Conservation (phyloP, 2,113 vertebrate genomes). For the Morone saxatilis region DNA sequence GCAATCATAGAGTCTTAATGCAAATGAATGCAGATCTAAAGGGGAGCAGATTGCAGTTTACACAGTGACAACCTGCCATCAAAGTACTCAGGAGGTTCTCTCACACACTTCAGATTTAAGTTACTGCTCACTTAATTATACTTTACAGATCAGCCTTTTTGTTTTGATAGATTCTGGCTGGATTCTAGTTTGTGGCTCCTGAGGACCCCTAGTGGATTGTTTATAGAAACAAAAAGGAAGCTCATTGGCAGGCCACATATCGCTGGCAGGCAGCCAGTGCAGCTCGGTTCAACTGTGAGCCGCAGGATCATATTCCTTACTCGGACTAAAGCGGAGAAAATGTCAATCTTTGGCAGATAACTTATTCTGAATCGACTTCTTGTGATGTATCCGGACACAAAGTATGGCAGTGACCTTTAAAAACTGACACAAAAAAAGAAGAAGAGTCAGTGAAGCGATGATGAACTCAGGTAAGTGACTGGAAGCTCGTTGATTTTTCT, state of each 20-base stretch:
- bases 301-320: background rate
- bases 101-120: background rate
- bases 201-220: slow-evolving; percentile 56
- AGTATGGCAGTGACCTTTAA: background rate
- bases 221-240: slow-evolving; percentile 20
- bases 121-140: background rate
- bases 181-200: background rate
- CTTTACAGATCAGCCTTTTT: background rate
- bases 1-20: background rate
- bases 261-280: slow-evolving; percentile 9
- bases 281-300: background rate
- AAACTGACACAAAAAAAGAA: background rate
- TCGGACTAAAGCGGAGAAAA: background rate
- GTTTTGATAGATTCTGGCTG: too few species aligned
- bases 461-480: slow-evolving; percentile 71
- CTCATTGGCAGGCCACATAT: background rate
- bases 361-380: background rate
- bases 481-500: background rate
- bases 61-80: background rate
- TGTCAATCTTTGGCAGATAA: background rate
- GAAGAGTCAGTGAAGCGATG: slow-evolving; percentile 18
- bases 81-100: background rate
- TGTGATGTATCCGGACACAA: background rate
- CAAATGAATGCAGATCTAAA: background rate
- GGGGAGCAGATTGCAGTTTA: background rate